Base-by-base conservation (phyloP, 2,888 invertebrate genomes). In the Neoaliturus tenellus region DNA sequence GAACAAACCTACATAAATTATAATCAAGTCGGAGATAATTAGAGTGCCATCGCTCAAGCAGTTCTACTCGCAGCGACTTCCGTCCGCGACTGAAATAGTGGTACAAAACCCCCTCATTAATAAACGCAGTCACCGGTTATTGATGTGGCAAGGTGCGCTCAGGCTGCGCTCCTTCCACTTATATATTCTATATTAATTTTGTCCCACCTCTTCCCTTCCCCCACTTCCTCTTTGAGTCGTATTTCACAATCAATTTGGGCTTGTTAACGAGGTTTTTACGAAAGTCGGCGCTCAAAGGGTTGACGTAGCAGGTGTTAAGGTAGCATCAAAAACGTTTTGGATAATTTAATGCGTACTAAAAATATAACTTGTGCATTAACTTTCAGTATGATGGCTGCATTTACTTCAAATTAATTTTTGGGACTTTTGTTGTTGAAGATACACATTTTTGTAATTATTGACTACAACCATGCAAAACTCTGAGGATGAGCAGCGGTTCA, bases 41-140 rank as follows among this genome's bases (percentile, higher is more conserved):
- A 62, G 62, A 28, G 14, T 25, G 28, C 20, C 62, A 62, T 62
- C 62, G 8, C 31, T 62, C 62, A 62, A 62, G 62, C 10, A 28
- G 55, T 44, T 14, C 44, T 44, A 4, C 35, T 4, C 44, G 44
- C 44, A 14, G 2, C 23, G 51, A 51, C 51, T 51, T 51, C 51
- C 62, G 25, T 62, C 55, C 62, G 62, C 62, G 62, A 28, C 62
- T 28, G 14, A 62, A 62, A 62, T 62, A 62, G 31, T 55, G 31
- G 28, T 28, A 62, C 62, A 62, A 62, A 55, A 55, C 55, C 55
- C 62, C 62, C 62, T 62, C 62, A 62, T 62, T 62, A 62, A 62
- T 62, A 62, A 62, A 28, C 25, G 6, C 20, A 14, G 44, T 55
- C 55, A 23, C 12, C 62, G 0, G 62, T 58, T 58, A 62, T 62